Percentiles rank a stretch among this genome's conserved stretches.
These are phyloP conservation scores for Psylliodes chrysocephalus DNA, from an alignment of 2,888 invertebrate genomes.

Conservation along the genomic window DNA sequence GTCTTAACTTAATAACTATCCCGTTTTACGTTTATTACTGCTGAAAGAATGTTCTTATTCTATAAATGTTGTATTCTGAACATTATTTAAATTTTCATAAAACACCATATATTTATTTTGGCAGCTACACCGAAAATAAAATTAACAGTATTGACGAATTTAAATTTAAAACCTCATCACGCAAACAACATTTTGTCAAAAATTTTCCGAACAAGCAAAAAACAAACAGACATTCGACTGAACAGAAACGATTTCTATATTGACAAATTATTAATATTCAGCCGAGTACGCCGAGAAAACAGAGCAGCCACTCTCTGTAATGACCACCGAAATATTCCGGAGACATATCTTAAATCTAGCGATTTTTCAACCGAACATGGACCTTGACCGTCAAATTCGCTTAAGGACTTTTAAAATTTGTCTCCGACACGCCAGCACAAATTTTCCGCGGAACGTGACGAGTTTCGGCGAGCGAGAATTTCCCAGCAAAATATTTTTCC, in stretches of 20 bases:
- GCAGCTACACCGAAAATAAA: too few relatives aligned
- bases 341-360: background rate
- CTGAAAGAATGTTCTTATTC: too few relatives aligned
- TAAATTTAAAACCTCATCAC: background rate
- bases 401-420: constrained; percentile 1
- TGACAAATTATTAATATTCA: constrained; percentile 1
- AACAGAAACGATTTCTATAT: background rate
- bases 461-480: background rate
- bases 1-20: too few relatives aligned
- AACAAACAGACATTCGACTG: background rate
- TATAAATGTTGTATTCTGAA: too few relatives aligned
- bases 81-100: too few relatives aligned
- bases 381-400: constrained; percentile 1
- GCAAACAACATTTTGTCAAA: background rate
- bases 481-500: background rate
- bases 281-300: background rate
- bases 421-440: background rate
- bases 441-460: background rate
- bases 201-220: background rate
- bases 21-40: too few relatives aligned
- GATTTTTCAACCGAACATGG: background rate
- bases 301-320: background rate
- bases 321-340: background rate
- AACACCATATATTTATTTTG: too few relatives aligned
- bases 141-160: too few relatives aligned